A percentile compares a stretch with the other conserved stretches of the same genome.
These are phyloP conservation scores for Geothlypis trichas DNA, from an alignment of 2,113 vertebrate species.

Conservation along the genomic window DNA sequence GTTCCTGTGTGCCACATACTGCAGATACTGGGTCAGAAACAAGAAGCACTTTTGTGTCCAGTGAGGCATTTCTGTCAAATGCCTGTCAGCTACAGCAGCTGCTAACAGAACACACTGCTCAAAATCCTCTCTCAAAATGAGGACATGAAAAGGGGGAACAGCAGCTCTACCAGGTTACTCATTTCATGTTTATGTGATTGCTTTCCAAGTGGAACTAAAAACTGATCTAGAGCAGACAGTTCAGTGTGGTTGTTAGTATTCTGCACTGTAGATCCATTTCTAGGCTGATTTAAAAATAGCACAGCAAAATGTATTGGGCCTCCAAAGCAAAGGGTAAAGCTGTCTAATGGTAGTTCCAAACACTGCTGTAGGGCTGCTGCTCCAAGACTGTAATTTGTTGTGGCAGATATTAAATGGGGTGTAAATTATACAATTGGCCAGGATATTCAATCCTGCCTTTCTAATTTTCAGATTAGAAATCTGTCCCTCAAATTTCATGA, in stretches of 20 bases:
- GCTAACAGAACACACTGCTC: neutral
- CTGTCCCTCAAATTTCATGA: neutral
- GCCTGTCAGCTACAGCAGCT: neutral
- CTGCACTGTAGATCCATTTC: neutral
- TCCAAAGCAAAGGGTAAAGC: neutral
- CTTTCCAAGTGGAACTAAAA: neutral
- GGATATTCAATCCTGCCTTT: neutral
- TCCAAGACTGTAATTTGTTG: neutral
- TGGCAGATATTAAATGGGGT: constrained; percentile 5
- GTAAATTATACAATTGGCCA: neutral
- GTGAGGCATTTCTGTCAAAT: neutral
- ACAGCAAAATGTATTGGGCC: neutral
- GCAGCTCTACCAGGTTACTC: neutral
- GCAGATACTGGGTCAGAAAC: neutral
- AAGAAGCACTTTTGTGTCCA: neutral
- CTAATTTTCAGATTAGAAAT: neutral
- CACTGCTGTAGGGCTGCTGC: neutral
- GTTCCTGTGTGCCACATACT: neutral
- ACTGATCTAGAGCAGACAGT: neutral
- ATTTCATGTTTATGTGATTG: neutral
- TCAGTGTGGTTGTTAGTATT: neutral
- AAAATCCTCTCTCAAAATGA: neutral
- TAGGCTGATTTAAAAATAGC: constrained; percentile 23
- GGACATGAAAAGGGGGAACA: neutral
- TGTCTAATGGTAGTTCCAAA: neutral